These are phyloP conservation scores for Phthorimaea operculella DNA, from an alignment of 1,140 invertebrate genomes.

Conservation along the genomic window DNA sequence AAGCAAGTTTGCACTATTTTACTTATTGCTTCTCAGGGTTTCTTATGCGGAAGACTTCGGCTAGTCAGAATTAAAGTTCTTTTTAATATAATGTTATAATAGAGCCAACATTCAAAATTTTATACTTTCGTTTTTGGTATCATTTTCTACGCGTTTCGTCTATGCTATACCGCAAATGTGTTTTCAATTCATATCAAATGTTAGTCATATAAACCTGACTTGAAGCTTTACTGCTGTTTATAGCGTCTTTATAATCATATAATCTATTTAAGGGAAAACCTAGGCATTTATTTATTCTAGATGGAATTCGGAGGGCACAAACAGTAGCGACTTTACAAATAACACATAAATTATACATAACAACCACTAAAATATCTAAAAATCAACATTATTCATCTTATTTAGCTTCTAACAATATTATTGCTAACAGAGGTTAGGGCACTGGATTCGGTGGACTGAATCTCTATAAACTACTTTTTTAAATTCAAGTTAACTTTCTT, in stretches of 20 bases:
- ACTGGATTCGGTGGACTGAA: not conserved
- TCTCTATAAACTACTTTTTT: not conserved
- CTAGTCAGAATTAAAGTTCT: too few species aligned
- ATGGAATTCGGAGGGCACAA: not conserved
- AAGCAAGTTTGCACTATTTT: not conserved
- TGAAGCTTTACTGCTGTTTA: not conserved
- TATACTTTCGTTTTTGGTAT: too few species aligned
- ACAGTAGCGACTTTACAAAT: too few species aligned
- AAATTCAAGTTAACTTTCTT: too few species aligned
- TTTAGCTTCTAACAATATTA: not conserved
- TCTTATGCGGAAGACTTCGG: not conserved
- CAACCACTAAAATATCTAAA: not conserved
- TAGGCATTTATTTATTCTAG: not conserved
- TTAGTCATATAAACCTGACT: not conserved
- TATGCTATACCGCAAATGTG: too few species aligned
- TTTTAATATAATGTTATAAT: too few species aligned
- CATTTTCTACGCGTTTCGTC: too few species aligned
- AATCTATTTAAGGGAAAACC: not conserved
- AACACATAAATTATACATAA: not conserved
- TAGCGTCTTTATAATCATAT: not conserved
- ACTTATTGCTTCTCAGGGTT: slow-evolving; percentile 3
- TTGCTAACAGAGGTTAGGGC: not conserved
- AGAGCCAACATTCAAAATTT: too few species aligned
- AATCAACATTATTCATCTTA: not conserved
- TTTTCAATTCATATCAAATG: too few species aligned